phyloP scores from a whole-genome alignment of 2,797 vertebrate species.

The Oceanodroma leucorhoa region DNA sequence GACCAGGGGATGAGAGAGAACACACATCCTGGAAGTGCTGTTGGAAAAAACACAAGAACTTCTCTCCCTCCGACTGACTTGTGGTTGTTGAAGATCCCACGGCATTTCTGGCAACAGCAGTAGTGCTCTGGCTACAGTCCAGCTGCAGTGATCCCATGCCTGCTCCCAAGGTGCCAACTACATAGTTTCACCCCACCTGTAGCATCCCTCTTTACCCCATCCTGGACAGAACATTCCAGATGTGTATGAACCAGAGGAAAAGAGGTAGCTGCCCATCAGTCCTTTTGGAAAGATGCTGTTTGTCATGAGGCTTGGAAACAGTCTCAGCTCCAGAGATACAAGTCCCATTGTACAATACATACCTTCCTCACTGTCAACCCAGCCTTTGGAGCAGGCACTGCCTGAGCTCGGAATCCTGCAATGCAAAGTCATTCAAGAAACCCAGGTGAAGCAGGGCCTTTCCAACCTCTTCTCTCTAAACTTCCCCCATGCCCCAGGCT shows the following conservation, averaged over 20 bases:
- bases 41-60: constrained; percentile 5
- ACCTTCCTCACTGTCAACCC: neutral
- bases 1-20: neutral
- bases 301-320: neutral
- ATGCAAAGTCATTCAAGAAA: neutral
- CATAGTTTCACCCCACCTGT: neutral
- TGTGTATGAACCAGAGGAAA: neutral
- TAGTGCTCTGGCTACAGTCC: neutral
- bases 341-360: neutral
- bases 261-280: neutral
- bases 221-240: neutral
- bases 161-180: neutral
- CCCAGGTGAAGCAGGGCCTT: neutral
- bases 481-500: neutral
- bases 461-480: neutral
- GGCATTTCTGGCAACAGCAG: constrained; percentile 6
- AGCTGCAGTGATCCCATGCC: neutral
- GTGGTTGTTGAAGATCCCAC: neutral
- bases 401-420: neutral
- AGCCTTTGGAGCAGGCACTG: neutral
- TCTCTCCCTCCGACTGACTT: neutral
- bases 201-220: neutral
- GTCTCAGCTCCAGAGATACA: neutral
- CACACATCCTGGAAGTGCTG: neutral
- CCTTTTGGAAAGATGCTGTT: neutral